Evolutionary conservation across 2,113 vertebrate species (phyloP), one percentile per base, ranked within the genome.

Genomic region (Gorsachius goisagi): DNA sequence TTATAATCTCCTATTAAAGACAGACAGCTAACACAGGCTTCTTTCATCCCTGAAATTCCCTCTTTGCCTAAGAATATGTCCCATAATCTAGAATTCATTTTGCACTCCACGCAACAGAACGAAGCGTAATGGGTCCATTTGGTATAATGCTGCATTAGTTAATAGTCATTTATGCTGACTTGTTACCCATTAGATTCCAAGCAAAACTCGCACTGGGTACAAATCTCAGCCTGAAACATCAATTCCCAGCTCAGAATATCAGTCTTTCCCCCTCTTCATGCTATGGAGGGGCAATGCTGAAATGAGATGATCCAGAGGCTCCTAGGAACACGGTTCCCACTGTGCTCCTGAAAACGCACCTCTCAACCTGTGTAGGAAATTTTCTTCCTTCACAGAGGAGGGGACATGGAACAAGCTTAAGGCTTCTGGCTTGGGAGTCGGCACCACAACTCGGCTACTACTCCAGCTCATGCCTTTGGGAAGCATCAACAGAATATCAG

Each of bases 71-170:
- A 91, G 89, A 93, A 67, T 58, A 44, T 41, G 47, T 90, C 75
- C 89, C 67, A 92, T 94, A 91, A 91, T 33, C 35, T 35, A 89
- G 71, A 88, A 97, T 97, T 95, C 94, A 97, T 96, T 93, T 80
- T 94, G 89, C 87, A 67, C 67, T 95, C 50, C 41, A 30, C 22
- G 37, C 80, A 96, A 76, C 28, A 64, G 49, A 89, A 84, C 17
- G 45, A 68, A 88, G 30, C 63, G 13, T 95, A 96, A 97, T 90
- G 75, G 76, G 52, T 59, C 88, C 75, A 72, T 95, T 94, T 93
- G 91, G 85, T 80, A 60, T 44, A 90, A 81, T 78, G 72, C 37
- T 73, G 87, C 89, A 60, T 64, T 94, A 86, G 81, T 82, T 96
- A 95, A 83, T 2, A 30, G 72, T 71, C 35, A 60, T 67, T 96